Evolutionary conservation across 2,797 vertebrate genomes (phyloP).

Genomic region (Chiloscyllium punctatum): DNA sequence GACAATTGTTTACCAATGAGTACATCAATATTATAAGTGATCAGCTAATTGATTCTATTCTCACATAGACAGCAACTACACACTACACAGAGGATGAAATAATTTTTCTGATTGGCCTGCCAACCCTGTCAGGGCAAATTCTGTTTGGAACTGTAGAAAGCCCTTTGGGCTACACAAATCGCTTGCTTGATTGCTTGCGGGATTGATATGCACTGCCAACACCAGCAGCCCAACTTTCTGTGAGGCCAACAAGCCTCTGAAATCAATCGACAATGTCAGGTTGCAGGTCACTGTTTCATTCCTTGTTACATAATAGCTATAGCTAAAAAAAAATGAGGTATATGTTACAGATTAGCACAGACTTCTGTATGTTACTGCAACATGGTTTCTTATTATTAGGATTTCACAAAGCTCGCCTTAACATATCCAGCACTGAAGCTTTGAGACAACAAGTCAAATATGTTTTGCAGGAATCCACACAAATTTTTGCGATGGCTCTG

Average conservation of each 20-base stretch:
- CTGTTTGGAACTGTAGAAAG: slow-evolving; percentile 31
- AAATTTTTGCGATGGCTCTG: not conserved
- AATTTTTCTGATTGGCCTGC: slow-evolving; percentile 38
- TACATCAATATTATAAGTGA: slow-evolving; percentile 26
- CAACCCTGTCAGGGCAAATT: slow-evolving; percentile 37
- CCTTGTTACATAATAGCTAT: slow-evolving; percentile 35
- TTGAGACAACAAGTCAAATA: not conserved
- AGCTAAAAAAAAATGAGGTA: slow-evolving; percentile 14
- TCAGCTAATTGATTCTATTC: slow-evolving; percentile 32
- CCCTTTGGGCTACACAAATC: slow-evolving; percentile 38
- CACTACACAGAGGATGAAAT: slow-evolving; percentile 36
- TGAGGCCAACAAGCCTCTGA: slow-evolving; percentile 37
- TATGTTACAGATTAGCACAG: slow-evolving; percentile 28
- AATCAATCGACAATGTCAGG: slow-evolving; percentile 35
- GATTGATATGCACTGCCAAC: slow-evolving; percentile 37
- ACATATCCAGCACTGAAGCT: not conserved
- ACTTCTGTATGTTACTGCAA: not conserved
- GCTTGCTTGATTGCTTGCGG: slow-evolving; percentile 37
- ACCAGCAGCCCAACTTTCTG: slow-evolving; percentile 33
- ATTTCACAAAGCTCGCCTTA: slow-evolving; percentile 11
- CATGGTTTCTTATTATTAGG: not conserved
- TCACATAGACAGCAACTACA: slow-evolving; percentile 31
- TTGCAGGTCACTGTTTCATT: slow-evolving; percentile 31
- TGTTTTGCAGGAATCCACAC: not conserved
- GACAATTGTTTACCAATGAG: slow-evolving; percentile 7